Base-by-base conservation (phyloP, 1,140 invertebrate genomes). In the Sinella curviseta region DNA sequence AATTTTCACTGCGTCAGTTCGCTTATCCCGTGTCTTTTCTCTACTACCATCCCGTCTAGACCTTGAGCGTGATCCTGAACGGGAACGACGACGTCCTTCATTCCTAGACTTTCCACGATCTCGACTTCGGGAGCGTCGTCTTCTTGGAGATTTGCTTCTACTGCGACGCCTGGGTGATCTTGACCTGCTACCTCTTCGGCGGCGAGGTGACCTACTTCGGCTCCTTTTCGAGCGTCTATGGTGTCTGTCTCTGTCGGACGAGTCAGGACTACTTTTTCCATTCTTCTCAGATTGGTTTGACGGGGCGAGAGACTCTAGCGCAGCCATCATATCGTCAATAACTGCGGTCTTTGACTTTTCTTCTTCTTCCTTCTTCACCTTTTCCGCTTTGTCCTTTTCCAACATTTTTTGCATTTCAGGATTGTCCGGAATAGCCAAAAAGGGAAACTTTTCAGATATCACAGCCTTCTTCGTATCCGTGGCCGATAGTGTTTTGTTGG, bases 371-470 rank as follows among this genome's bases (percentile, higher is more conserved):
- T 84, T 83, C 79, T 85, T 81, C 75, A 85, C 82, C 77, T 88
- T 85, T 74, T 87, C 82, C 55, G 88, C 83, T 34, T 87, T 85
- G 24, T 87, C 86, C 26, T 86, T 85, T 48, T 85, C 83, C 35
- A 83, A 76, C 84, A 85, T 85, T 35, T 75, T 77, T 14, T 85
- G 80, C 60, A 87, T 86, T 34, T 84, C 84, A 2, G 90, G 90
- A 81, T 96, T 92, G 90, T 99, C 96, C 8, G 97, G 94, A 70
- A 98, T 88, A 0, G 96, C 94, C 34, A 99, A 87, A 24, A 92
- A 95, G 70, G 97, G 97, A 88, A 97, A 97, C 85, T 95, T 93
- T 77, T 89, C 87, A 57, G 92, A 91, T 60, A 96, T 87, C 28
- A 87, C 86, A 84, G 93, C 90, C 26, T 86, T 85, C 34, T 84